A percentile compares a stretch with the other conserved stretches of the same genome.
phyloP scores from a whole-genome alignment of 1,140 invertebrate species.

The Sarcophaga peregrina region DNA sequence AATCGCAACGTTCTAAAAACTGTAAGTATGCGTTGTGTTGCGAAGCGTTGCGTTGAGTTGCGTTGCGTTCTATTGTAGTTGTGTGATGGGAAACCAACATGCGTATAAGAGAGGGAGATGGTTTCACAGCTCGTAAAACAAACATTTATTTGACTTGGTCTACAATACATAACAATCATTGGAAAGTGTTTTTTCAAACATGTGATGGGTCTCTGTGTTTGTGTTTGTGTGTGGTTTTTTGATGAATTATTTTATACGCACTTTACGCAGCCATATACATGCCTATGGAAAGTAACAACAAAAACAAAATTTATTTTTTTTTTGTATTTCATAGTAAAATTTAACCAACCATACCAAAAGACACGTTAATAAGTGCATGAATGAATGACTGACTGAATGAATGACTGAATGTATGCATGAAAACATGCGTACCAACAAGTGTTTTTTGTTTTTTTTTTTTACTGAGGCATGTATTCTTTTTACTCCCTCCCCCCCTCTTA shows the following conservation, averaged over 20 bases:
- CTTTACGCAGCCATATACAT: neutral
- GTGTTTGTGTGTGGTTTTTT: neutral
- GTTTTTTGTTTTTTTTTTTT: too few species aligned
- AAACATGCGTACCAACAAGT: too few species aligned
- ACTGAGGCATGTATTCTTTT: too few species aligned
- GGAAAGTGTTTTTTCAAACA: neutral
- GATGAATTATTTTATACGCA: slow-evolving; percentile 1
- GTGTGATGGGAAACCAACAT: slow-evolving; percentile 14
- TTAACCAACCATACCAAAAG: neutral
- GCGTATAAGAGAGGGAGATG: neutral
- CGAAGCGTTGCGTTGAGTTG: too few species aligned
- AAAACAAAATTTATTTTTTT: neutral
- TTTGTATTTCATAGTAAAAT: neutral
- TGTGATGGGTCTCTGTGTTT: too few species aligned
- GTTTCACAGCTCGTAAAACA: neutral
- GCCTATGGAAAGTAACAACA: neutral
- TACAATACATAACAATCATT: neutral
- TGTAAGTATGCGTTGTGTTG: too few species aligned
- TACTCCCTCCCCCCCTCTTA: too few species aligned
- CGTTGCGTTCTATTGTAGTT: too few species aligned
- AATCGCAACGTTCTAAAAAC: too few species aligned
- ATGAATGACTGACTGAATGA: neutral
- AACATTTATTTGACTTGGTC: slow-evolving; percentile 1
- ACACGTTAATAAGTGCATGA: slow-evolving; percentile 5
- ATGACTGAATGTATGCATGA: neutral